phyloP scores from a whole-genome alignment of 2,113 vertebrate genomes.

The Campylomormyrus numenius region DNA sequence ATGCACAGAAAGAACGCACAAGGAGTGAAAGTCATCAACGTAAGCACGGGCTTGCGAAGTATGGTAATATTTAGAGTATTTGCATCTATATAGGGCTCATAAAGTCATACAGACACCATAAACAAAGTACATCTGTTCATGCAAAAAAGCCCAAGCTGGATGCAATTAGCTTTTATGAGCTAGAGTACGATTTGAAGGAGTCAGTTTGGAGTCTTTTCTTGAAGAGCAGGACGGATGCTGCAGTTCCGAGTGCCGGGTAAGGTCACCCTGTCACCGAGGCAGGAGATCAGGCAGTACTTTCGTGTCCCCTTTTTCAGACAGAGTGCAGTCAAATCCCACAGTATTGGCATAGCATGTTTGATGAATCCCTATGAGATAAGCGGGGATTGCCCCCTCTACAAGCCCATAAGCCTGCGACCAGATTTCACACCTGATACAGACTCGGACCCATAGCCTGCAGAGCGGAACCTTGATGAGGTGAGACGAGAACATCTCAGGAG shows the following conservation, averaged over 20 bases:
- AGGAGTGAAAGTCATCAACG: background rate
- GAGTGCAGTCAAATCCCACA: background rate
- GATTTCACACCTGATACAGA: background rate
- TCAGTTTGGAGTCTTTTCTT: background rate
- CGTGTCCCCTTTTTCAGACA: background rate
- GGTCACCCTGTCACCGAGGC: background rate
- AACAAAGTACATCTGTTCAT: background rate
- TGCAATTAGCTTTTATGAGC: background rate
- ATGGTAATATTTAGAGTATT: background rate
- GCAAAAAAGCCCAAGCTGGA: background rate
- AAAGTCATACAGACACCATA: slow-evolving; percentile 1
- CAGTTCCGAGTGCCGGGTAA: background rate
- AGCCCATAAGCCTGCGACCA: background rate
- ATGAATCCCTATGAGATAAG: background rate
- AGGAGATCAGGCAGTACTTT: background rate
- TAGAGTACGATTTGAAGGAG: background rate
- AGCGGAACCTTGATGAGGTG: background rate
- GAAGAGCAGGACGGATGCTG: background rate
- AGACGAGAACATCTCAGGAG: background rate
- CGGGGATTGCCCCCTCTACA: background rate
- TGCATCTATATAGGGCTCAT: background rate
- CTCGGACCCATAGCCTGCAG: background rate
- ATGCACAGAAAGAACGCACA: background rate
- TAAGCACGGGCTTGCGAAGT: background rate
- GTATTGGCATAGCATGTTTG: background rate